Percentiles rank a stretch among this genome's conserved stretches.
These are phyloP conservation scores for Oryzias curvinotus DNA, from an alignment of 2,113 vertebrate species.

Conservation along the genomic window DNA sequence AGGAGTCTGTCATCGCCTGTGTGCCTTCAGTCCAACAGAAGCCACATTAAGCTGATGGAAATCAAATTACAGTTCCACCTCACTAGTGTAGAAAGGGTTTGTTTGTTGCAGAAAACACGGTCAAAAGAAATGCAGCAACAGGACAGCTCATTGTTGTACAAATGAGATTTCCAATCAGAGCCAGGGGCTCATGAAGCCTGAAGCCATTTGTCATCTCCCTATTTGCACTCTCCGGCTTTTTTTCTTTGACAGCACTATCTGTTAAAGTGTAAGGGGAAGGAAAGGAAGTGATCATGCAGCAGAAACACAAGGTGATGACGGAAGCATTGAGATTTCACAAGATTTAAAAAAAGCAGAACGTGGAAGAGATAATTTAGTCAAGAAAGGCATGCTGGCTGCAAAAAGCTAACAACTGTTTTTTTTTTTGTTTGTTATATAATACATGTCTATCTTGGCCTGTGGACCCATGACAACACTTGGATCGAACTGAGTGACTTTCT, in stretches of 20 bases:
- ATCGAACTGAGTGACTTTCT: conserved; percentile 24
- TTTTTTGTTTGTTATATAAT: neutral
- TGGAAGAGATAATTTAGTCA: conserved; percentile 18
- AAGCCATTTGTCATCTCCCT: conserved; percentile 47
- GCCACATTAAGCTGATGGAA: conserved; percentile 18
- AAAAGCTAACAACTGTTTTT: neutral
- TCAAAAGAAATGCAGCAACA: conserved; percentile 9
- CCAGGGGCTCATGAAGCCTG: conserved; percentile 38
- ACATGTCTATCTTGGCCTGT: neutral
- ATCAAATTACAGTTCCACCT: conserved; percentile 19
- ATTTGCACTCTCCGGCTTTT: conserved; percentile 27
- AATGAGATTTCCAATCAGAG: conserved; percentile 38
- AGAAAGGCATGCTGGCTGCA: neutral
- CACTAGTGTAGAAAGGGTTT: conserved; percentile 1
- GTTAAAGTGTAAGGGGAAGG: conserved; percentile 49
- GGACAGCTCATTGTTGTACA: conserved; percentile 32
- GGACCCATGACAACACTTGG: neutral
- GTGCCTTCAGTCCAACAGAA: neutral
- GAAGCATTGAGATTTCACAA: conserved; percentile 38
- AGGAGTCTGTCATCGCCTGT: conserved; percentile 1
- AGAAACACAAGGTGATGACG: conserved; percentile 44
- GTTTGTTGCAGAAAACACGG: conserved; percentile 20
- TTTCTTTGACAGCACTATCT: conserved; percentile 36
- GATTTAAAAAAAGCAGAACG: conserved; percentile 38
- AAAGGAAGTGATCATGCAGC: conserved; percentile 49